Evolutionary conservation across 2,113 vertebrate species (phyloP).

Genomic region (Megaceryle torquata): DNA sequence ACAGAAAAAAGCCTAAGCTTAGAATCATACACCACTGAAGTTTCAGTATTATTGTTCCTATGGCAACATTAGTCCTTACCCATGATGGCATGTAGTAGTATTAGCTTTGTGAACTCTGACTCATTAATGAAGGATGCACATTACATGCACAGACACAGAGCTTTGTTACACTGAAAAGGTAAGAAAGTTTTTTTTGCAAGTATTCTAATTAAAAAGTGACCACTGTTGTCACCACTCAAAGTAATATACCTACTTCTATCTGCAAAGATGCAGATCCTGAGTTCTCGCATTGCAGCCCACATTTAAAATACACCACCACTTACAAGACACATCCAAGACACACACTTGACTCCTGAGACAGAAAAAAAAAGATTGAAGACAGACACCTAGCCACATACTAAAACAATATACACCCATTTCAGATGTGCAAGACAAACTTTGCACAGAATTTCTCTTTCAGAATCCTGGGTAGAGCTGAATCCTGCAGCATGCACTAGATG

Average conservation of each 20-base stretch:
- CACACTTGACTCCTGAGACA: background rate
- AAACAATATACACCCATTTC: background rate
- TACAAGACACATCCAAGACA: background rate
- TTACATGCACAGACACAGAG: background rate
- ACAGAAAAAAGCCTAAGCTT: background rate
- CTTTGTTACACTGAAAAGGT: background rate
- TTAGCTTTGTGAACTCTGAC: background rate
- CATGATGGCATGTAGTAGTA: background rate
- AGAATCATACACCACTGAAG: background rate
- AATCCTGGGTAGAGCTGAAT: background rate
- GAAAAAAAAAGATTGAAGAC: background rate
- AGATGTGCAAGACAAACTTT: background rate
- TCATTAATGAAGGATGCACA: background rate
- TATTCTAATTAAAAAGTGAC: background rate
- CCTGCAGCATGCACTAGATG: background rate
- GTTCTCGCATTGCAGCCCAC: background rate
- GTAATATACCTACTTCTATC: background rate
- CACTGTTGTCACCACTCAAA: background rate
- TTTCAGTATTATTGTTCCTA: background rate
- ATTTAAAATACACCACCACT: background rate
- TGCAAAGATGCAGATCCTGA: background rate
- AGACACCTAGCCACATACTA: background rate
- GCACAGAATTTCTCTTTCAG: background rate
- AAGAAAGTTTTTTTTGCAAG: background rate
- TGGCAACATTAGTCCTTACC: conserved; percentile 8